phyloP scores from a whole-genome alignment of 2,113 vertebrate species.

The Rhombomys opimus region DNA sequence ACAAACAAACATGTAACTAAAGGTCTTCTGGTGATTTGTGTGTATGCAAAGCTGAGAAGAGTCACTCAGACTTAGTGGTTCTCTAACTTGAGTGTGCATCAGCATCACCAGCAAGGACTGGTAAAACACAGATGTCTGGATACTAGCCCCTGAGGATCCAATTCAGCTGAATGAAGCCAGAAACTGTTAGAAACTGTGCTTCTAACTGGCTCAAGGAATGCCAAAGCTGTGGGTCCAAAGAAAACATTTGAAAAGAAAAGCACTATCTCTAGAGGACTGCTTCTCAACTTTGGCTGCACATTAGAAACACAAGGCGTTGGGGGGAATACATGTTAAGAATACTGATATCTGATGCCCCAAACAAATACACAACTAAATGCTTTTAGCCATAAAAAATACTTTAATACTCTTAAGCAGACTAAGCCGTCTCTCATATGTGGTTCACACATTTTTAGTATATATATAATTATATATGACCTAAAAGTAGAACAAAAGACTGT shows the following conservation, averaged over 20 bases:
- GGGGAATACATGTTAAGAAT: background rate
- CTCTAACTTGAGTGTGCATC: background rate
- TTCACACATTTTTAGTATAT: background rate
- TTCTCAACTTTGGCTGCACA: background rate
- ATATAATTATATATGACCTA: background rate
- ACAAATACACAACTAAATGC: background rate
- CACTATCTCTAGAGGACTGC: background rate
- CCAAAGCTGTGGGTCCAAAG: background rate
- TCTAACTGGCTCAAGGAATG: constrained; percentile 35
- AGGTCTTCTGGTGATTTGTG: background rate
- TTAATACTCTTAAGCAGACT: background rate
- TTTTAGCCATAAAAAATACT: background rate
- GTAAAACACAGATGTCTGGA: constrained; percentile 1
- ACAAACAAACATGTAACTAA: background rate
- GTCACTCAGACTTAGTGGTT: background rate
- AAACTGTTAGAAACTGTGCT: background rate
- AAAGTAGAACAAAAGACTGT: background rate
- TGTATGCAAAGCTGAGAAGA: background rate
- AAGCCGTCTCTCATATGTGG: background rate
- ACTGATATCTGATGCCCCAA: background rate
- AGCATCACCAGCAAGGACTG: background rate
- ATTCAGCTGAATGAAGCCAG: background rate
- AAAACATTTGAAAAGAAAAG: background rate
- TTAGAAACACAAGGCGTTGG: background rate
- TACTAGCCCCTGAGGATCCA: background rate